phyloP scores from a whole-genome alignment of 2,888 invertebrate species.

The Agriotes lineatus region DNA sequence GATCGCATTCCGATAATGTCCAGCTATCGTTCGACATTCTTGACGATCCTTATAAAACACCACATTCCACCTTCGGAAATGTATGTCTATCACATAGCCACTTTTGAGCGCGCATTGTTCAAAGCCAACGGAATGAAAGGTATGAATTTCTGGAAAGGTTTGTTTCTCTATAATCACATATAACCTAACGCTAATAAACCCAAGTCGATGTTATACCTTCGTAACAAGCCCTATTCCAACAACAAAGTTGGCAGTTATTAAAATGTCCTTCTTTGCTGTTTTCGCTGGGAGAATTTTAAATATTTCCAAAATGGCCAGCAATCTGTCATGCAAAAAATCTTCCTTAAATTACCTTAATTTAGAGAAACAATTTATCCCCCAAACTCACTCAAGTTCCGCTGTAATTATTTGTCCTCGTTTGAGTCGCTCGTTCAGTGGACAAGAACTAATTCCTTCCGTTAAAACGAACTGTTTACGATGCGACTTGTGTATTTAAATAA shows the following conservation, averaged over 20 bases:
- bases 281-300: background rate
- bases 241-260: no score
- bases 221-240: no score
- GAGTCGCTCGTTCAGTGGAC: constrained; percentile 14
- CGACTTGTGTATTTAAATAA: constrained; percentile 17
- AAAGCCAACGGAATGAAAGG: constrained; percentile 14
- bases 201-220: no score
- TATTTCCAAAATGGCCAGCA: background rate
- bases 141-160: no score
- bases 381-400: constrained; percentile 6
- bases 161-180: no score
- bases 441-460: constrained; percentile 22
- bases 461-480: constrained; percentile 21
- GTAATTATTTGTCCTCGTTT: constrained; percentile 25
- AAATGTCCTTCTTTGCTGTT: background rate
- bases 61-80: constrained; percentile 22
- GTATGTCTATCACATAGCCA: constrained; percentile 17
- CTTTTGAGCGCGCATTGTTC: background rate
- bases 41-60: constrained; percentile 15
- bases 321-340: constrained; percentile 2
- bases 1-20: constrained; percentile 3
- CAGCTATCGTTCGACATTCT: background rate
- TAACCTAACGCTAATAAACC: no score
- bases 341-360: constrained; percentile 13
- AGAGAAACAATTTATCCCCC: constrained; percentile 14